Percentiles rank a stretch among this genome's conserved stretches.
Conservation (phyloP, 2,113 vertebrate genomes). For the Amblyopsis rosae region DNA sequence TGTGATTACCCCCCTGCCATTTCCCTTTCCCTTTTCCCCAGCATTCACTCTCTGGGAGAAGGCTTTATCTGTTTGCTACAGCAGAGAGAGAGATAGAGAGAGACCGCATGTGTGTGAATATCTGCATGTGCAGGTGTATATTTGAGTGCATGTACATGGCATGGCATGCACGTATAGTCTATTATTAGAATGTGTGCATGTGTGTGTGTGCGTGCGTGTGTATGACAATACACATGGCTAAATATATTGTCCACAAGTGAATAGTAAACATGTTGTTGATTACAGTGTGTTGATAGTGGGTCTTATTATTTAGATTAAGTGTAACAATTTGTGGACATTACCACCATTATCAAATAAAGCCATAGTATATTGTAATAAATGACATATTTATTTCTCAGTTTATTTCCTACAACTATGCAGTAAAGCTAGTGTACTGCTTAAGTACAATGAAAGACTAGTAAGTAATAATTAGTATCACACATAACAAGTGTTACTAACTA, state of each 20-base stretch:
- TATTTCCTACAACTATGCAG: too few relatives aligned
- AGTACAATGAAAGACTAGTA: too few relatives aligned
- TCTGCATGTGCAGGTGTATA: constrained; percentile 24
- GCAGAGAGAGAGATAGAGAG: constrained; percentile 35
- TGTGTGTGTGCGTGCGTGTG: neutral
- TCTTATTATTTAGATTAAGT: too few relatives aligned
- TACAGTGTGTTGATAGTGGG: too few relatives aligned
- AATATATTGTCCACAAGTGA: neutral
- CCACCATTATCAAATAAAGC: too few relatives aligned
- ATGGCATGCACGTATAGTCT: constrained; percentile 22
- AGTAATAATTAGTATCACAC: too few relatives aligned
- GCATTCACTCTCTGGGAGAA: constrained; percentile 47
- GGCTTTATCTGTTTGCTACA: constrained; percentile 62
- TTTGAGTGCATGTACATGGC: constrained; percentile 35
- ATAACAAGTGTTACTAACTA: too few relatives aligned
- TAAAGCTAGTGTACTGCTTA: too few relatives aligned
- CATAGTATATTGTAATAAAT: too few relatives aligned
- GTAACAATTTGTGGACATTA: too few relatives aligned
- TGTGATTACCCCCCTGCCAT: constrained; percentile 63
- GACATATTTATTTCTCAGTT: too few relatives aligned
- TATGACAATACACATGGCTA: neutral
- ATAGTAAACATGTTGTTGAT: too few relatives aligned
- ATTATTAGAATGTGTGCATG: constrained; percentile 29
- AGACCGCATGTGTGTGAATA: constrained; percentile 42
- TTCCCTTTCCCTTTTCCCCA: constrained; percentile 57